These are phyloP conservation scores for Xyrichtys novacula DNA, from an alignment of 2,797 vertebrate species.

Conservation along the genomic window DNA sequence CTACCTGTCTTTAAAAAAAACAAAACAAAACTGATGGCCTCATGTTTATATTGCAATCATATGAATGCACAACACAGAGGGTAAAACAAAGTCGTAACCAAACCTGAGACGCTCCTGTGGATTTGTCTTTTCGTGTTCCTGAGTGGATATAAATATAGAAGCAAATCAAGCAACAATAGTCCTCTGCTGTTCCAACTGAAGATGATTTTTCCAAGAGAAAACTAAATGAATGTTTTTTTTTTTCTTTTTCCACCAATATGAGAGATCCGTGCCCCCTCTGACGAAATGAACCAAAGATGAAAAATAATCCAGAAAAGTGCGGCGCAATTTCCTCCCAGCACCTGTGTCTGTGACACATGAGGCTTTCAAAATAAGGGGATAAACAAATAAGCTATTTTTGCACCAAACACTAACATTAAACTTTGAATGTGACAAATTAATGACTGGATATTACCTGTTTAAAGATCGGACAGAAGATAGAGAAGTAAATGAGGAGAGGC, in stretches of 20 bases:
- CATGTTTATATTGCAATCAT: slow-evolving; percentile 6
- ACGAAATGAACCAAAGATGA: neutral
- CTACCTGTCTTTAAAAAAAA: too few relatives aligned
- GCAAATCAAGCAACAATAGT: neutral
- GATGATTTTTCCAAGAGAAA: neutral
- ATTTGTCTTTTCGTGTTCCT: neutral
- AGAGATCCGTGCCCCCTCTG: neutral
- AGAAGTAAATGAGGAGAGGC: too few relatives aligned
- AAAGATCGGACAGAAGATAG: too few relatives aligned
- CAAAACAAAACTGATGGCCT: too few relatives aligned
- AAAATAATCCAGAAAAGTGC: neutral
- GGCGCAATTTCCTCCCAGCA: neutral
- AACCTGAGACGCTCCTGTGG: slow-evolving; percentile 6
- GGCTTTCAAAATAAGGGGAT: neutral
- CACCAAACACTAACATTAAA: neutral
- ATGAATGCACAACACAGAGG: neutral
- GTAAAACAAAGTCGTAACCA: neutral
- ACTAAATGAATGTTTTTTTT: neutral
- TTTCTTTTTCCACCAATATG: too few relatives aligned
- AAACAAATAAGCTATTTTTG: neutral
- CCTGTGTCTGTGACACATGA: neutral
- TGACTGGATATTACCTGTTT: too few relatives aligned
- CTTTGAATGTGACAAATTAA: too few relatives aligned
- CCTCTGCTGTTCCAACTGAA: too few relatives aligned
- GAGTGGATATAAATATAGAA: neutral